phyloP scores from a whole-genome alignment of 2,113 vertebrate species.

The Pyxicephalus adspersus region DNA sequence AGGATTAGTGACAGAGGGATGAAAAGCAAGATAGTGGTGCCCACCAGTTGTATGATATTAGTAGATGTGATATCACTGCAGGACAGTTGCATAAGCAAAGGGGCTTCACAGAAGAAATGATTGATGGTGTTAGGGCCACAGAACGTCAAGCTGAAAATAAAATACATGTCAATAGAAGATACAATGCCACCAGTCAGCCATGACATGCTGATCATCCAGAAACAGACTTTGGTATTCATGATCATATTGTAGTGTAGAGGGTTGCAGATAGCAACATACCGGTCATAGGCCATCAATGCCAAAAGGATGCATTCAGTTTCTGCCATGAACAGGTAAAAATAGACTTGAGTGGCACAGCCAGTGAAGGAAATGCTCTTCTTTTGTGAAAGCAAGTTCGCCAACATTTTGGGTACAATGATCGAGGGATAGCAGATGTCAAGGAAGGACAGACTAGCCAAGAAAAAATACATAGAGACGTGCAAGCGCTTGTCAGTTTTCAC shows the following conservation, averaged over 20 bases:
- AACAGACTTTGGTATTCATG: neutral
- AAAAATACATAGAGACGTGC: constrained; percentile 29
- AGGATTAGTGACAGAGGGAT: constrained; percentile 56
- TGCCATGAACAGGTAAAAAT: constrained; percentile 16
- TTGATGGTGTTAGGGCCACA: constrained; percentile 52
- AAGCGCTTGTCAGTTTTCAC: neutral
- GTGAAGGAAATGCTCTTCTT: neutral
- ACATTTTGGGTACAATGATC: constrained; percentile 14
- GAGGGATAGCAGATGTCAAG: constrained; percentile 21
- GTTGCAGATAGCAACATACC: neutral
- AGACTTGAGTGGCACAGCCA: constrained; percentile 13
- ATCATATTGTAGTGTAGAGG: constrained; percentile 36
- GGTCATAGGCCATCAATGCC: constrained; percentile 58
- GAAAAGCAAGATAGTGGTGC: constrained; percentile 44
- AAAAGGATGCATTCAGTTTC: constrained; percentile 18
- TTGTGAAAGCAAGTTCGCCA: neutral
- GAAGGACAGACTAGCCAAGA: constrained; percentile 7
- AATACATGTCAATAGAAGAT: constrained; percentile 9
- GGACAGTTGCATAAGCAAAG: constrained; percentile 54
- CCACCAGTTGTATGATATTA: constrained; percentile 49
- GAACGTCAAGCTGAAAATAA: constrained; percentile 51
- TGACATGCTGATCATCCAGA: neutral
- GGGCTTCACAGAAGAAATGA: constrained; percentile 62
- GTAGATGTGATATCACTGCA: constrained; percentile 47
- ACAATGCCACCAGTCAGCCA: constrained; percentile 4